A percentile compares a stretch with the other conserved stretches of the same genome.
Conservation (phyloP, 2,888 invertebrate genomes). For the Mechanitis messenoides region DNA sequence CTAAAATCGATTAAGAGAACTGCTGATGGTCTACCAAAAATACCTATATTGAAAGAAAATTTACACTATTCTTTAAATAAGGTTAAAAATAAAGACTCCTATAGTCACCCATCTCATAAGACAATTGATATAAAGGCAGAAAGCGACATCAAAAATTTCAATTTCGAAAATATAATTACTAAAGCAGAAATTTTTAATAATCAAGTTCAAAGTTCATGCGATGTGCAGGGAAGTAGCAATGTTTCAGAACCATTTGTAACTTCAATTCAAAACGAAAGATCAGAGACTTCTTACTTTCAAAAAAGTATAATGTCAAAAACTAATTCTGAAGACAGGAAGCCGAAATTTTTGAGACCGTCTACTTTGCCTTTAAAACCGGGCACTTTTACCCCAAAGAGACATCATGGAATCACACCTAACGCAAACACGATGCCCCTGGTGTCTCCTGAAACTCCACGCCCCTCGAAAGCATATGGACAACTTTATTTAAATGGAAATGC, state of each 20-base stretch:
- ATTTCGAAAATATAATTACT: constrained; percentile 72
- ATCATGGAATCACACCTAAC: constrained; percentile 88
- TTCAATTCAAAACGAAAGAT: constrained; percentile 56
- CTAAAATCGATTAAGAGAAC: constrained; percentile 54
- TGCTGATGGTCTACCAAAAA: constrained; percentile 55
- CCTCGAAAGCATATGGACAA: constrained; percentile 92
- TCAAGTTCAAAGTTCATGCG: constrained; percentile 62
- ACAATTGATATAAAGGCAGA: constrained; percentile 47
- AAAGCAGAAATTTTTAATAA: constrained; percentile 72
- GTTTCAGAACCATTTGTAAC: constrained; percentile 44
- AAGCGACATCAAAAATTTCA: constrained; percentile 60
- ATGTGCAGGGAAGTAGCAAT: constrained; percentile 61
- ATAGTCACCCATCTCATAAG: constrained; percentile 38
- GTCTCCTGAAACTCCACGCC: constrained; percentile 93
- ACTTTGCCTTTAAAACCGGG: constrained; percentile 90
- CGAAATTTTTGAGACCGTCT: constrained; percentile 87
- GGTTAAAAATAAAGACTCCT: constrained; percentile 47
- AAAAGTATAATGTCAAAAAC: constrained; percentile 54
- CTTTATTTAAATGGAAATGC: constrained; percentile 93
- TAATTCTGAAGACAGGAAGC: constrained; percentile 62
- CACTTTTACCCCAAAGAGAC: constrained; percentile 86
- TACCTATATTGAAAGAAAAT: constrained; percentile 55
- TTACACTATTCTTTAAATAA: constrained; percentile 43
- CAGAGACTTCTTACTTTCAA: constrained; percentile 70
- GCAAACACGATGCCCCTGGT: constrained; percentile 89